phyloP scores from a whole-genome alignment of 2,888 invertebrate genomes.

The Acanthoscelides obtectus region DNA sequence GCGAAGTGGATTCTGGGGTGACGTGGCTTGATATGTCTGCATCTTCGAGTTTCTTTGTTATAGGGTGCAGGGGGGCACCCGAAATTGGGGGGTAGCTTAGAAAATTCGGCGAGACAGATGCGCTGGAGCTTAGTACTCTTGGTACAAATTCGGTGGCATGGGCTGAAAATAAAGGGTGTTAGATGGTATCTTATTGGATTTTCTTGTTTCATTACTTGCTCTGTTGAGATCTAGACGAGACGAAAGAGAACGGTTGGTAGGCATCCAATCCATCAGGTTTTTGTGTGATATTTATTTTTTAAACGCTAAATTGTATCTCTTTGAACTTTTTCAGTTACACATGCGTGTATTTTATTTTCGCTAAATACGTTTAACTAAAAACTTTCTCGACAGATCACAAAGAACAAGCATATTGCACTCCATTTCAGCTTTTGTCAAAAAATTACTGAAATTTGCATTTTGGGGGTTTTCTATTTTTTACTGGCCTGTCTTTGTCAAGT shows the following conservation, averaged over 20 bases:
- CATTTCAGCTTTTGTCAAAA: conserved; percentile 11
- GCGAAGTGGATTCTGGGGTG: conserved; percentile 32
- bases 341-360: conserved; percentile 8
- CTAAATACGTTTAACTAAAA: conserved; percentile 17
- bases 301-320: conserved; percentile 20
- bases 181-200: not conserved
- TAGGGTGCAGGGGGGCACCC: conserved; percentile 31
- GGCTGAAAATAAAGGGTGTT: conserved; percentile 20
- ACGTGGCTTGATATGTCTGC: conserved; percentile 21
- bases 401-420: conserved; percentile 21
- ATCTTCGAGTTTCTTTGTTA: conserved; percentile 31
- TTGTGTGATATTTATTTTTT: conserved; percentile 9
- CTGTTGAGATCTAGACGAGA: conserved; percentile 29
- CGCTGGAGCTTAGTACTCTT: conserved; percentile 26
- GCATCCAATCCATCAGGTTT: conserved; percentile 33
- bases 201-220: conserved; percentile 24
- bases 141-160: conserved; percentile 32
- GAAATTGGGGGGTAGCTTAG: conserved; percentile 40
- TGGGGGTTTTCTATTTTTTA: not conserved
- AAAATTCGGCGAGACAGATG: conserved; percentile 42
- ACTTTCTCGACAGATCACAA: conserved; percentile 18
- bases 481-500: not conserved
- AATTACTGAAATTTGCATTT: not conserved
- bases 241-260: conserved; percentile 30
- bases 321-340: conserved; percentile 8